A percentile compares a stretch with the other conserved stretches of the same genome.
phyloP scores from a whole-genome alignment of 37 sponge, comb jelly and placozoan species.

The Haliclona indistincta region DNA sequence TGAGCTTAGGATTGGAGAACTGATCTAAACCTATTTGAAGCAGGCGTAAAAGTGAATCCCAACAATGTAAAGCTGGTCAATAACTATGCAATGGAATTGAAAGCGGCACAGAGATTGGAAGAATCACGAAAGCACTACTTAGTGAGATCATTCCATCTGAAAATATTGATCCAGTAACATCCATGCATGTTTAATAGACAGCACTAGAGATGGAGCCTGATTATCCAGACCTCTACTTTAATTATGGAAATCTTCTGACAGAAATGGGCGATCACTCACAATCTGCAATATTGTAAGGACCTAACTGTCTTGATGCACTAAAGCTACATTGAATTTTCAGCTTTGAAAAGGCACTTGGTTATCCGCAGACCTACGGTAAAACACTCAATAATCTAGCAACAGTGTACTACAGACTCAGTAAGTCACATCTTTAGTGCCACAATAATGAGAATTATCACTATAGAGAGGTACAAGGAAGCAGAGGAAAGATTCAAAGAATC shows the following conservation, averaged over 20 bases:
- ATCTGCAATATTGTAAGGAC: constrained; percentile 38
- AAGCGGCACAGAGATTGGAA: constrained; percentile 36
- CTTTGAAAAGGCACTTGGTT: constrained; percentile 64
- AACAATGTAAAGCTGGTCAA: constrained; percentile 82
- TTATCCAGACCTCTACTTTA: constrained; percentile 82
- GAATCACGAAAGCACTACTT: constrained; percentile 51
- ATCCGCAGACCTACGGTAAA: constrained; percentile 60
- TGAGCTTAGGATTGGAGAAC: constrained; percentile 75
- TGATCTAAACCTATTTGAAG: constrained; percentile 72
- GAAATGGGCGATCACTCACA: constrained; percentile 58
- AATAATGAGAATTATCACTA: neutral
- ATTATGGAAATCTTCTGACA: constrained; percentile 80
- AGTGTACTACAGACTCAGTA: constrained; percentile 69
- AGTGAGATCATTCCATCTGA: neutral
- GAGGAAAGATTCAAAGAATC: constrained; percentile 68
- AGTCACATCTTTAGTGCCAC: neutral
- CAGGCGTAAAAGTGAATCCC: constrained; percentile 77
- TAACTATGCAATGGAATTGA: constrained; percentile 90
- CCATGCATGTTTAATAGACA: constrained; percentile 20
- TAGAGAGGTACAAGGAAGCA: constrained; percentile 50
- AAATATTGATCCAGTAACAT: neutral
- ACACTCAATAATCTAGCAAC: constrained; percentile 90
- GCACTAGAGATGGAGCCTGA: constrained; percentile 80
- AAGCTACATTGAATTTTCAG: constrained; percentile 14
- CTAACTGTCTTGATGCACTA: neutral